A percentile compares a stretch with the other conserved stretches of the same genome.
phyloP scores from a whole-genome alignment of 2,113 vertebrate species.

The Bucco capensis region DNA sequence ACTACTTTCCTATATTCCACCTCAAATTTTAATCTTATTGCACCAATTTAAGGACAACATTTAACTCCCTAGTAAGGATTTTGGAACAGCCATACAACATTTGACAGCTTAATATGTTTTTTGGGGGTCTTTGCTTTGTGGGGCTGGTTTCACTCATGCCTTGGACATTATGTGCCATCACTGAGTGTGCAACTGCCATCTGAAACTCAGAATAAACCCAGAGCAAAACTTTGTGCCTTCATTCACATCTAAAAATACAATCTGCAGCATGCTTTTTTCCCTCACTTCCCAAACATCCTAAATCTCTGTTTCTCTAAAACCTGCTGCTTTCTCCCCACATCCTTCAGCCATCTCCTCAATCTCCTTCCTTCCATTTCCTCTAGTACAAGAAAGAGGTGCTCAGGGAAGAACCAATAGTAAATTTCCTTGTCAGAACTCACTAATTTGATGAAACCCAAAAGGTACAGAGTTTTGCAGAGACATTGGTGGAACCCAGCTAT shows the following conservation, averaged over 20 bases:
- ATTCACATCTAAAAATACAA: not conserved
- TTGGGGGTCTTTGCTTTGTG: not conserved
- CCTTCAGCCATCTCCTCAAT: not conserved
- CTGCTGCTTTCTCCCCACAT: not conserved
- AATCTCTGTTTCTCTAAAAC: not conserved
- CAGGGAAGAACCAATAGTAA: not conserved
- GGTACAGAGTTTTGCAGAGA: rapidly evolving
- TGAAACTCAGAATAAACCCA: not conserved
- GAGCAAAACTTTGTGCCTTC: not conserved
- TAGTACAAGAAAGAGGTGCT: not conserved
- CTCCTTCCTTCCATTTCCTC: not conserved
- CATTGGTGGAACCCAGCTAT: not conserved
- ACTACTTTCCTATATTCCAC: not conserved
- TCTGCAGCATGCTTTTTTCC: not conserved
- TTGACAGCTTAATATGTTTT: constrained; percentile 47
- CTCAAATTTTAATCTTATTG: not conserved
- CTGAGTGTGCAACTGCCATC: not conserved
- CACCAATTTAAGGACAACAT: not conserved
- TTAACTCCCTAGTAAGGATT: not conserved
- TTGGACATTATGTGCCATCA: not conserved
- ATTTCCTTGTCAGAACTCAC: not conserved
- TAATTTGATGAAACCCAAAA: not conserved
- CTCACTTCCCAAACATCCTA: not conserved
- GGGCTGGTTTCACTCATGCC: not conserved
- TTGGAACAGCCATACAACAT: not conserved